Evolutionary conservation across 2,797 vertebrate genomes (phyloP), one percentile per base, ranked within the genome.

Genomic region (Epinephelus awoara): DNA sequence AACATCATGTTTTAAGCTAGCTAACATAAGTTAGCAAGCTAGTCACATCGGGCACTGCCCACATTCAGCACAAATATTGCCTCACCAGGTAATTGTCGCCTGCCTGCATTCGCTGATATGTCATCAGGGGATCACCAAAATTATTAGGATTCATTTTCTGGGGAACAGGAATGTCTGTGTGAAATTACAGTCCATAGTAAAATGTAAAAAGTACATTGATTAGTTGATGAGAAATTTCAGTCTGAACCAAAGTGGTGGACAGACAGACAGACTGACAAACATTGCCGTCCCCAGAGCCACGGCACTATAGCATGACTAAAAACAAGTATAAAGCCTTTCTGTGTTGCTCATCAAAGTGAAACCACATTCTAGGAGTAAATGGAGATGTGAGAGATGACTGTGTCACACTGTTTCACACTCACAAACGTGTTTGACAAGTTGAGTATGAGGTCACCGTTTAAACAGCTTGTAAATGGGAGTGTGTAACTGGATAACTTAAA

Each of bases 391-490:
- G 23, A 19, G 50, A 38, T 61, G 4, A 59, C 15, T 7, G 21
- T 51, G 25, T 69, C 67, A 3, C 1, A 59, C 15, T 7, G 21
- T 51, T 21, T 69, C 67, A 3, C 1, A 21, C 27, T 73, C 38
- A 17, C 46, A 75, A 87, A 90, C 82, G 11, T 34, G 89, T 90
- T 71, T 59, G 75, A 83, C 88, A 15, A 0, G 82, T 77, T 56
- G 34, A 56, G 79, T 57, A 58, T 72, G 29, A 84, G 21, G 38
- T 73, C 38, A 82, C 34, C 9, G 21, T 64, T 5, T 40, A 54
- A 66, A 23, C 49, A 52, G 51, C 42, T 49, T 19, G 34, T 67
- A 25, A 51, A 56, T 25, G 21, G 9, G 49, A 64, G 67, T 74
- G 34, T 63, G 66, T 74, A 61, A 83, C 18, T 58, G 21, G 29